A percentile compares a stretch with the other conserved stretches of the same genome.
Conservation (phyloP, 2,888 invertebrate genomes). For the Malthinus flaveolus region DNA sequence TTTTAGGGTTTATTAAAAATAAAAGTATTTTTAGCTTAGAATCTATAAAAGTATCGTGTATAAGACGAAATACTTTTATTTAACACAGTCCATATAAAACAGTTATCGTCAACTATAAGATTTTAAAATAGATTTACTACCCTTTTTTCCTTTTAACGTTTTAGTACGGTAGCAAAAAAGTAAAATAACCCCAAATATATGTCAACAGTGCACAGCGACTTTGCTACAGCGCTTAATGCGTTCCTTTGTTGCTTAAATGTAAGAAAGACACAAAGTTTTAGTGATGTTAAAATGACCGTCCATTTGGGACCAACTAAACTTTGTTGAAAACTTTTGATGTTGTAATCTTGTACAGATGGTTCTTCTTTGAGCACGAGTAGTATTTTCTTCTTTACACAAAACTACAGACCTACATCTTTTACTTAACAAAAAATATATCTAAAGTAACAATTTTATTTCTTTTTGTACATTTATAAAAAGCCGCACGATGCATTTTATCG, state of each 20-base stretch:
- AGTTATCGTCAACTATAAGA: slow-evolving; percentile 1
- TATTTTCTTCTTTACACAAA: slow-evolving; percentile 7
- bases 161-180: slow-evolving; percentile 6
- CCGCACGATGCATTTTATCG: too few species aligned
- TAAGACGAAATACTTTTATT: too few species aligned
- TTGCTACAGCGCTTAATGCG: slow-evolving; percentile 25
- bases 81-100: not conserved
- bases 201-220: slow-evolving; percentile 11
- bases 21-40: too few species aligned
- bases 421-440: too few species aligned
- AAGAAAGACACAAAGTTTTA: slow-evolving; percentile 37
- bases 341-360: slow-evolving; percentile 31
- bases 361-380: slow-evolving; percentile 12
- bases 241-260: slow-evolving; percentile 32
- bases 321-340: slow-evolving; percentile 38
- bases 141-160: slow-evolving; percentile 3
- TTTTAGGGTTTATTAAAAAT: too few species aligned
- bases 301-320: slow-evolving; percentile 38
- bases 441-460: too few species aligned
- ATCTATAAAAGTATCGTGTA: too few species aligned
- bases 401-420: slow-evolving; percentile 2
- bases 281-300: slow-evolving; percentile 39
- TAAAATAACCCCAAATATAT: slow-evolving; percentile 13
- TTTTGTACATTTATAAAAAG: too few species aligned
- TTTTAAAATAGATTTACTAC: slow-evolving; percentile 15